These are phyloP conservation scores for Epinephelus fuscoguttatus DNA, from an alignment of 2,113 vertebrate species.

Conservation along the genomic window DNA sequence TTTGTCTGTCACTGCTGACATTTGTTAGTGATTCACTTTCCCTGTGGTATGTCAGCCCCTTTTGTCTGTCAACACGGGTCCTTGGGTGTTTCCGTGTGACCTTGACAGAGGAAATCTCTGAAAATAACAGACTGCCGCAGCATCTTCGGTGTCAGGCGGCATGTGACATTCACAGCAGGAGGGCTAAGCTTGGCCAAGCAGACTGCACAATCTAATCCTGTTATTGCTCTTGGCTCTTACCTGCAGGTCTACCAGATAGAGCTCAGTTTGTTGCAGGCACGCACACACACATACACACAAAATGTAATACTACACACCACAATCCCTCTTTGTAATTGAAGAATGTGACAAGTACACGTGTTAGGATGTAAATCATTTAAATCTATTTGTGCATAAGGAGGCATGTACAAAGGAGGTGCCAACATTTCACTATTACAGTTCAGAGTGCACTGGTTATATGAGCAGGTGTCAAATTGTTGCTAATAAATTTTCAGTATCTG, in stretches of 20 bases:
- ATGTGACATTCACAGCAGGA: constrained; percentile 61
- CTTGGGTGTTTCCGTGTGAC: constrained; percentile 42
- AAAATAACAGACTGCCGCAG: constrained; percentile 49
- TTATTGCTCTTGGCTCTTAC: constrained; percentile 63
- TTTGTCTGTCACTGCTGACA: constrained; percentile 6
- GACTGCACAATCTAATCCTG: constrained; percentile 76
- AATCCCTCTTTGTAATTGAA: constrained; percentile 33
- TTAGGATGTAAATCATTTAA: constrained; percentile 23
- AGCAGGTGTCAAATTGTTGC: neutral
- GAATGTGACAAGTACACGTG: constrained; percentile 17
- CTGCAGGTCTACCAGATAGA: constrained; percentile 32
- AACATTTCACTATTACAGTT: neutral
- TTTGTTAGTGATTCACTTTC: constrained; percentile 26
- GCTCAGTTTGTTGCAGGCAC: constrained; percentile 22
- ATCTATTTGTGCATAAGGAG: constrained; percentile 17
- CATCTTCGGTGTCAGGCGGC: constrained; percentile 53
- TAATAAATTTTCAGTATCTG: neutral
- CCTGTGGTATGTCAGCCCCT: constrained; percentile 14
- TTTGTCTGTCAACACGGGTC: constrained; percentile 9
- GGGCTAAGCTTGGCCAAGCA: constrained; percentile 49
- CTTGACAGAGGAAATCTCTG: constrained; percentile 56
- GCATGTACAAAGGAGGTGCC: neutral
- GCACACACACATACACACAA: neutral
- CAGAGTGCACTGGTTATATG: neutral
- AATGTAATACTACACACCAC: constrained; percentile 14